phyloP scores from a whole-genome alignment of 2,888 invertebrate species.

The Suillia variegata region DNA sequence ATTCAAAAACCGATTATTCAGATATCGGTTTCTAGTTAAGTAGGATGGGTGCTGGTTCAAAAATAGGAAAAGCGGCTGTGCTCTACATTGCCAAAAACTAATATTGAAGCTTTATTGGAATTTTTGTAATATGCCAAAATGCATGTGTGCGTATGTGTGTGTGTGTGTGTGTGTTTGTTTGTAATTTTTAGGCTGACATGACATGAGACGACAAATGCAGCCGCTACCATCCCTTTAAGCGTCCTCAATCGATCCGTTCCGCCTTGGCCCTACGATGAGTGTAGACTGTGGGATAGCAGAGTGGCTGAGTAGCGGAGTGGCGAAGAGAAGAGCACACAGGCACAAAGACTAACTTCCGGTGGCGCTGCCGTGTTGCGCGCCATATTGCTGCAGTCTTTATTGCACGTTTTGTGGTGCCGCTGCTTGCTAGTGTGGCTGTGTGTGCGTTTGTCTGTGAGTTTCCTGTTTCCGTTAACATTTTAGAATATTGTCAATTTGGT shows the following conservation, averaged over 20 bases:
- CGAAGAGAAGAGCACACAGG: slow-evolving; percentile 6
- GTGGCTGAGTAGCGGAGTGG: too few species aligned
- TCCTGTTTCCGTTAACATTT: slow-evolving; percentile 36
- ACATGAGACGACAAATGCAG: not conserved
- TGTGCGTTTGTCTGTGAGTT: not conserved
- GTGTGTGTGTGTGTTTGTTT: slow-evolving; percentile 3
- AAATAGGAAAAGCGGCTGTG: too few species aligned
- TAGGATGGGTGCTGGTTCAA: not conserved
- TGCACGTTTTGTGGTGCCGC: not conserved
- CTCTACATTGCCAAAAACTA: not conserved
- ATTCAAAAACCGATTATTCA: not conserved
- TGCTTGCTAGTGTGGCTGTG: not conserved
- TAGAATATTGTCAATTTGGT: slow-evolving; percentile 39
- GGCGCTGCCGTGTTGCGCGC: slow-evolving; percentile 7
- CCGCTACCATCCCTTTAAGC: too few species aligned
- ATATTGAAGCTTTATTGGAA: slow-evolving; percentile 5
- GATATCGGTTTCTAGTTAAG: not conserved
- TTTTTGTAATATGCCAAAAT: not conserved
- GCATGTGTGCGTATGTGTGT: too few species aligned
- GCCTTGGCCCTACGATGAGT: too few species aligned
- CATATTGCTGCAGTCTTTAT: slow-evolving; percentile 13
- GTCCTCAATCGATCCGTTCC: too few species aligned
- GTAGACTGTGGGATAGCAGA: too few species aligned
- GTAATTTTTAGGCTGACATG: not conserved
- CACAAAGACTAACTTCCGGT: slow-evolving; percentile 8